Evolutionary conservation across 2,888 invertebrate species (phyloP).

Genomic region (Xylota segnis): DNA sequence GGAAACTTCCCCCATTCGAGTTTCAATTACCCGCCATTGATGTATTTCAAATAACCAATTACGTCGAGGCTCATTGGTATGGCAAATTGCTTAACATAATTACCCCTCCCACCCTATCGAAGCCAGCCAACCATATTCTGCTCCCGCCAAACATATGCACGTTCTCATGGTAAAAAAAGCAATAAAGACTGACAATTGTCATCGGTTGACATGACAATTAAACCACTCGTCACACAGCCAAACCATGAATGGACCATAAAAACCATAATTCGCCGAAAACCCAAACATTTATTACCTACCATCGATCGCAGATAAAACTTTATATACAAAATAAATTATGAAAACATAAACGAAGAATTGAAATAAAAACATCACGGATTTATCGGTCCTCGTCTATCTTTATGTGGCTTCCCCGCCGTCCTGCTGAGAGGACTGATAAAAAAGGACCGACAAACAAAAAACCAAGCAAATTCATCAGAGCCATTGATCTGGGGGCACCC

Average conservation of each 20-base stretch:
- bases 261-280: slow-evolving; percentile 1
- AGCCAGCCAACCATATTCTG: neutral
- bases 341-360: slow-evolving; percentile 1
- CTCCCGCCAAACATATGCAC: neutral
- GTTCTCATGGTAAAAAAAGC: neutral
- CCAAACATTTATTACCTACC: slow-evolving; percentile 2
- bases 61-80: neutral
- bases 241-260: neutral
- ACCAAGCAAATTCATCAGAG: slow-evolving; percentile 3
- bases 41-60: neutral
- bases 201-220: slow-evolving; percentile 13
- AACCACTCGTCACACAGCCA: slow-evolving; percentile 3
- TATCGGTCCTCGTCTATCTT: slow-evolving; percentile 7
- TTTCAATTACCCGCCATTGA: neutral
- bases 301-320: slow-evolving; percentile 15
- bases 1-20: too few relatives aligned
- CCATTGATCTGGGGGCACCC: slow-evolving; percentile 1
- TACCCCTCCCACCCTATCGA: neutral
- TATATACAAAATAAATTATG: neutral
- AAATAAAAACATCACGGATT: slow-evolving; percentile 12
- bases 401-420: neutral
- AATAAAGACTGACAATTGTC: neutral
- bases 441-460: slow-evolving; percentile 6
- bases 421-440: neutral
- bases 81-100: neutral